phyloP scores from a whole-genome alignment of 2,888 invertebrate species.

The Deilephila porcellus region DNA sequence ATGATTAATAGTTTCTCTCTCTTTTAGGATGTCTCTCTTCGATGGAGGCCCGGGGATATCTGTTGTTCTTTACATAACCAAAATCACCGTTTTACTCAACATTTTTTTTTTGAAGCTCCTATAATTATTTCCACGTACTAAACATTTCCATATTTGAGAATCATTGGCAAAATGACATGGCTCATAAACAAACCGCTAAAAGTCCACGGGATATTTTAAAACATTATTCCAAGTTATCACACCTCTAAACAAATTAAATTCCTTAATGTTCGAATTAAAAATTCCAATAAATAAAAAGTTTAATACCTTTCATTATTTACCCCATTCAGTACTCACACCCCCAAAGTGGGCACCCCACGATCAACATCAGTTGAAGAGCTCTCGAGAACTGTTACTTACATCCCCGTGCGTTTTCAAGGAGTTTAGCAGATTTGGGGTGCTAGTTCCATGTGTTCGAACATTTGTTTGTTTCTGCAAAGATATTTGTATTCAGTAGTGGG shows the following conservation, averaged over 20 bases:
- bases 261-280: background rate
- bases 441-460: constrained; percentile 4
- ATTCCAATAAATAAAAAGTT: constrained; percentile 19
- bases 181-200: no score
- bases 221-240: no score
- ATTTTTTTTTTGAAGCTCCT: no score
- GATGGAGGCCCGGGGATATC: no score
- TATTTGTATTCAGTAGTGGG: background rate
- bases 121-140: no score
- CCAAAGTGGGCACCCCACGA: constrained; percentile 48
- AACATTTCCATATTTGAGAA: no score
- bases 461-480: constrained; percentile 26
- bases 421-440: constrained; percentile 57
- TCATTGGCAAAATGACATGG: no score
- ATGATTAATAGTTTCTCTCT: no score
- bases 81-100: no score
- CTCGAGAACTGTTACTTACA: constrained; percentile 57
- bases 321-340: background rate
- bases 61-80: no score
- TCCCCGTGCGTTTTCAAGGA: constrained; percentile 47
- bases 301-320: constrained; percentile 1
- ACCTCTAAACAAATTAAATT: background rate
- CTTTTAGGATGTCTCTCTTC: no score
- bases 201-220: no score
- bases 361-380: constrained; percentile 58